Percentiles rank a stretch among this genome's conserved stretches.
phyloP scores from a whole-genome alignment of 2,797 vertebrate genomes.

The Leptoclinus maculatus region DNA sequence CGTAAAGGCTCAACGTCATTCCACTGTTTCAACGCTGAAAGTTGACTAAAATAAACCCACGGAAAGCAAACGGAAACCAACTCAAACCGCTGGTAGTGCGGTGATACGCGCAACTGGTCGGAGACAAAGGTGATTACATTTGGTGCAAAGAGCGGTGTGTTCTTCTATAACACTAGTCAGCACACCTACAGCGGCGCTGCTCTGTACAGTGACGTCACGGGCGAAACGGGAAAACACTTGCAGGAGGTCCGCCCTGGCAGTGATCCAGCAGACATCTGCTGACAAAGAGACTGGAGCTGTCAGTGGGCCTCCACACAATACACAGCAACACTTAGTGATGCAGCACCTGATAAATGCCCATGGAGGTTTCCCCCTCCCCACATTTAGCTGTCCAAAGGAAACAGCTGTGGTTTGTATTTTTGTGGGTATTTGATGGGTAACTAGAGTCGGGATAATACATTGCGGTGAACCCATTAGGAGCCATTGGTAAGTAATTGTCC shows the following conservation, averaged over 20 bases:
- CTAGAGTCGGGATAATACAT: slow-evolving; percentile 64
- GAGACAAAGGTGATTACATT: not conserved
- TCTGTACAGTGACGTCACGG: slow-evolving; percentile 4
- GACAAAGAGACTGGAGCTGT: slow-evolving; percentile 51
- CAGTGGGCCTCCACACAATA: slow-evolving; percentile 49
- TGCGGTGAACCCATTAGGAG: slow-evolving; percentile 80
- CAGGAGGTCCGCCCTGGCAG: slow-evolving; percentile 41
- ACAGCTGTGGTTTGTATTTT: slow-evolving; percentile 8
- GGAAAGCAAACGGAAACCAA: not conserved
- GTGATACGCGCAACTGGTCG: not conserved
- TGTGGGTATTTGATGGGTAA: not conserved
- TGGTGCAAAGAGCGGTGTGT: not conserved
- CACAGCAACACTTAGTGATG: slow-evolving; percentile 42
- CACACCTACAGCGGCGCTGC: not conserved
- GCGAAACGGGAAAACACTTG: slow-evolving; percentile 41
- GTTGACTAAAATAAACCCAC: not conserved
- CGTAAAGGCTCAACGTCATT: not conserved
- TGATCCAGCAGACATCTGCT: slow-evolving; percentile 46
- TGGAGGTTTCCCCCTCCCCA: not conserved
- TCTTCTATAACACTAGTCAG: not conserved
- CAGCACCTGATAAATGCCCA: slow-evolving; percentile 46
- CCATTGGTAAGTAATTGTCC: slow-evolving; percentile 82
- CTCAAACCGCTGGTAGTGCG: not conserved
- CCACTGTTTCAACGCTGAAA: not conserved
- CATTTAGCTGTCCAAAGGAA: slow-evolving; percentile 32